Base-by-base conservation (phyloP, 2,888 invertebrate species). In the Andricus quercusramuli region DNA sequence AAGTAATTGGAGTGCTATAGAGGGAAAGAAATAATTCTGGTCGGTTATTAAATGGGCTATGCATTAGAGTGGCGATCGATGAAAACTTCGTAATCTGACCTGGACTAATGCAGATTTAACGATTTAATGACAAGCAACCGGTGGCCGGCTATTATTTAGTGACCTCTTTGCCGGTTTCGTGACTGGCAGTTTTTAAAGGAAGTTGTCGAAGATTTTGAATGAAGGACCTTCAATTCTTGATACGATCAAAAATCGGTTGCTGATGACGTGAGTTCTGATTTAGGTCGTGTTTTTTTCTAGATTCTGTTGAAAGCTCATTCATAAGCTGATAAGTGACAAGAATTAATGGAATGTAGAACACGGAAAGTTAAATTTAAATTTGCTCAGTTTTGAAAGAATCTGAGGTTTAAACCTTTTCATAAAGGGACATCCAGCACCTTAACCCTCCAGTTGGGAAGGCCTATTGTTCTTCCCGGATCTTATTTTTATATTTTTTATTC, bases 91-190 rank as follows among this genome's bases (percentile, higher is more conserved):
- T 86, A 84, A 88, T 88, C 89, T 83, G 86, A 85, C 80, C 83
- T 83, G 82, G 84, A 87, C 89, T 91, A 91, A 92, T 91, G 91
- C 86, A 88, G 89, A 86, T 88, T 88, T 91, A 91, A 92, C 90
- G 88, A 91, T 91, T 90, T 91, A 91, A 92, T 90, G 89, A 91
- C 87, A 87, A 89, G 84, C 90, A 83, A 86, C 89, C 87, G 87
- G 82, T 86, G 79, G 82, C 86, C 86, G 86, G 85, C 85, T 87
- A 85, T 87, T 89, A 89, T 89, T 89, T 87, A 89, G 84, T 88
- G 83, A 87, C 84, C 86, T 85, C 86, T 79, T 84, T 84, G 83
- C 79, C 79, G 77, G 82, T 86, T 86, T 86, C 89, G 89, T 91
- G 91, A 91, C 90, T 86, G 81, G 89, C 70, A 70, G 29, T 70